Evolutionary conservation across 2,888 invertebrate species (phyloP), one percentile per base, ranked within the genome.

Genomic region (Diplazon laetatorius): DNA sequence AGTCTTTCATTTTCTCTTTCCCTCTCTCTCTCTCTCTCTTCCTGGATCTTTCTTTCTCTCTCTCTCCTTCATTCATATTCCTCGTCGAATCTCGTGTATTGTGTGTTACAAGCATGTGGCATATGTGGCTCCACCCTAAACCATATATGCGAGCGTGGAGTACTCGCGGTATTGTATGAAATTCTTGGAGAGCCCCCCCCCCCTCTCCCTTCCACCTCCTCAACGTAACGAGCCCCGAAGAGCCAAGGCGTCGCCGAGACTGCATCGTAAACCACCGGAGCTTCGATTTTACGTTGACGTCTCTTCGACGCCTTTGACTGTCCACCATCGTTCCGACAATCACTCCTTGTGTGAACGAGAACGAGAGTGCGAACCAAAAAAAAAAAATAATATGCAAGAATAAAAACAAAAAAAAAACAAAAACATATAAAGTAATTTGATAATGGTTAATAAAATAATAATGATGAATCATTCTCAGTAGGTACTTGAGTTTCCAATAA

Each of bases 251-350:
- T n/a, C 74, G 70, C 70, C 74, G 74, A 44, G 55, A 71, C 44
- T 72, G 59, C 73, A 76, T 76, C 79, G 76, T 79, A 78, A 79
- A 81, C 71, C 72, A 71, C n/a, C n/a, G 68, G 6, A 6, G 25
- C 71, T 74, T 77, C 71, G 77, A 76, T 80, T 75, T 65, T 75
- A 74, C 76, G 62, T 66, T 52, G 65, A n/a, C 30, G 16, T 16
- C 18, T 35, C 18, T 46, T 59, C 52, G 39, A 37, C 50, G 42
- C n/a, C 46, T 60, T 22, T 18, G 18, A 9, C 14, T 22, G 22
- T 73, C 63, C 42, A 39, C 35, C 39, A 42, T 42, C 70, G 71
- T 44, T 71, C 18, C 39, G 50, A 74, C 35, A 46, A 68, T 44
- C 18, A 44, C 42, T 44, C 44, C 14, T 18, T 2, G 25, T 18